Evolutionary conservation across 2,888 invertebrate species (phyloP), one percentile per base, ranked within the genome.

Genomic region (Epistrophe eligans): DNA sequence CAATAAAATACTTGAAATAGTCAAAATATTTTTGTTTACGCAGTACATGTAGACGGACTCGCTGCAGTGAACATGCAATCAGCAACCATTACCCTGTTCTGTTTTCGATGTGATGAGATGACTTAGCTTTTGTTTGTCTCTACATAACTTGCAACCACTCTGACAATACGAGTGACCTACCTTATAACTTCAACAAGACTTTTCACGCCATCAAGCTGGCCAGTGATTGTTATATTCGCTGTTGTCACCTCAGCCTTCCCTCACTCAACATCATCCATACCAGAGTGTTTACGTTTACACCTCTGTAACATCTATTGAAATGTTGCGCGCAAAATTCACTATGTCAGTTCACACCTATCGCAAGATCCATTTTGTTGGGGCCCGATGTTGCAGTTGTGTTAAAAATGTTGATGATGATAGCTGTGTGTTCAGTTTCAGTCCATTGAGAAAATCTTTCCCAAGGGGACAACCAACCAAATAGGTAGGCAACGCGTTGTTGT

Each of bases 321-420:
- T 71, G 38, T 28, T 13, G 40, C 15, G 58, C 76, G 71, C 66
- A 45, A 79, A 83, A 80, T 72, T 60, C 64, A 76, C 71, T 66
- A 77, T 77, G 76, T 80, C 66, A 64, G 28, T 66, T 84, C 74
- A 67, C 79, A 76, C 76, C 52, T 35, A 43, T 64, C 74, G 45
- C 40, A 4, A 62, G 43, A 15, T 19, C 19, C 45, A 55, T 40
- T 50, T 64, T 52, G 28, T 64, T 35, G 50, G 17, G 13, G 45
- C n/a, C n/a, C n/a, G 38, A 19, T 13, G 52, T 32, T 32, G 32
- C 32, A 52, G 52, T 52, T 52, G 11, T 52, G 24, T 24, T 24
- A 24, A 52, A 24, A 52, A 52, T 52, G 66, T 19, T 66, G 66
- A 50, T 32, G 32, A 15, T 45, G 24, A 4, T 62, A 24, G 24